These are phyloP conservation scores for Hetaerina titia DNA, from an alignment of 2,888 invertebrate genomes.

Conservation along the genomic window DNA sequence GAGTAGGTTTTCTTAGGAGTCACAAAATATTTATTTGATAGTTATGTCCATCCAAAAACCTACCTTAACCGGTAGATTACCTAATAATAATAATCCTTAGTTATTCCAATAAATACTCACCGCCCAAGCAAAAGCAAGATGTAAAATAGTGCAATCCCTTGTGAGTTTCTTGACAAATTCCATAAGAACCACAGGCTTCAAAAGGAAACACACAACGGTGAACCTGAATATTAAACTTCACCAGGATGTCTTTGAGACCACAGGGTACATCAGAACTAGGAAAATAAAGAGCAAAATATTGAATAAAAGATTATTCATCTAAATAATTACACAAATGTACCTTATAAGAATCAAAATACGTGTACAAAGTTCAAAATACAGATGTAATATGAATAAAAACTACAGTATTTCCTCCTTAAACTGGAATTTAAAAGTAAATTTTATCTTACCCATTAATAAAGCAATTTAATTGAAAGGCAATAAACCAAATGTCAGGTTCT, in stretches of 20 bases:
- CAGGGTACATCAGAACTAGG: slow-evolving; percentile 75
- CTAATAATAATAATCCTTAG: too few species aligned
- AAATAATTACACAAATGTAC: too few species aligned
- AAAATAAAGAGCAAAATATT: not conserved
- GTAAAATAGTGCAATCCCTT: slow-evolving; percentile 77
- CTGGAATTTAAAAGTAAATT: not conserved
- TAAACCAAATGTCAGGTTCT: slow-evolving; percentile 77
- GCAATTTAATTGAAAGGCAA: slow-evolving; percentile 76
- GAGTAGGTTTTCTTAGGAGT: too few species aligned
- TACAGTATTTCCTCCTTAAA: not conserved
- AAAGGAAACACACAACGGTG: slow-evolving; percentile 77
- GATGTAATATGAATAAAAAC: not conserved
- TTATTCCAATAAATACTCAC: slow-evolving; percentile 71
- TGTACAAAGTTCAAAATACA: too few species aligned
- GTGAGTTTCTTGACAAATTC: slow-evolving; percentile 78
- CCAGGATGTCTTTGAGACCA: slow-evolving; percentile 76
- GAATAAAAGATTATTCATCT: not conserved
- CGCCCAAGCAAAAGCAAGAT: slow-evolving; percentile 77
- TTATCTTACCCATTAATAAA: slow-evolving; percentile 75
- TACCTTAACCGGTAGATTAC: too few species aligned
- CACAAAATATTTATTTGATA: not conserved
- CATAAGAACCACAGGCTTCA: slow-evolving; percentile 77
- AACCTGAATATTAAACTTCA: slow-evolving; percentile 77
- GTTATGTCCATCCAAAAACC: not conserved
- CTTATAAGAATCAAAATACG: too few species aligned